These are phyloP conservation scores for Calliopum simillimum DNA, from an alignment of 2,888 invertebrate species.

Conservation along the genomic window DNA sequence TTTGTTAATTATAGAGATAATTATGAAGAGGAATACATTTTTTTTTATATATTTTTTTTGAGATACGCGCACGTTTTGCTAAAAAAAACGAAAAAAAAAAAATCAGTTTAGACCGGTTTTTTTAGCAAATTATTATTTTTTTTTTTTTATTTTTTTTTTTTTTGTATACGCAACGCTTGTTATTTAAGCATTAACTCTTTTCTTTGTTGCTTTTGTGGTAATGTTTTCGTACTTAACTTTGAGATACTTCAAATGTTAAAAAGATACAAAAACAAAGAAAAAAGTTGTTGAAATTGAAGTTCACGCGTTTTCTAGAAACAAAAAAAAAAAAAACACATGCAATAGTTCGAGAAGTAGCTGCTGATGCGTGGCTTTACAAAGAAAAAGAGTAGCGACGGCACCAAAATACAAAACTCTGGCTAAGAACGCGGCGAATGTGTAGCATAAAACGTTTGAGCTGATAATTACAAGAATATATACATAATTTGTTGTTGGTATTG, in stretches of 20 bases:
- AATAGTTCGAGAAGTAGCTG: too few relatives aligned
- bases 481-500: background rate
- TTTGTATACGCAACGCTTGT: constrained; percentile 26
- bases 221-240: too few relatives aligned
- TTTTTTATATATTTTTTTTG: constrained; percentile 23
- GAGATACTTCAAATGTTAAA: too few relatives aligned
- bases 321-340: too few relatives aligned
- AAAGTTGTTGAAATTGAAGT: too few relatives aligned
- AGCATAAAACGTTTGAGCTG: constrained; percentile 30
- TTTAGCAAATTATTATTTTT: constrained; percentile 44
- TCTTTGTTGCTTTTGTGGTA: too few relatives aligned
- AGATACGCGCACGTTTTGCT: constrained; percentile 1
- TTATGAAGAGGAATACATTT: constrained; percentile 35
- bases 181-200: too few relatives aligned
- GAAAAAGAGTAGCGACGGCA: background rate
- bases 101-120: constrained; percentile 30
- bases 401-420: background rate
- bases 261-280: too few relatives aligned
- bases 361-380: background rate
- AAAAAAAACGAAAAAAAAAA: constrained; percentile 32
- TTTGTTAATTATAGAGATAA: too few relatives aligned
- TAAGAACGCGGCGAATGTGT: constrained; percentile 6
- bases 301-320: too few relatives aligned
- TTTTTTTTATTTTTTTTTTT: constrained; percentile 43
- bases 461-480: constrained; percentile 30